A percentile compares a stretch with the other conserved stretches of the same genome.
These are phyloP conservation scores for Nomia melanderi DNA, from an alignment of 1,140 invertebrate genomes.

Conservation along the genomic window DNA sequence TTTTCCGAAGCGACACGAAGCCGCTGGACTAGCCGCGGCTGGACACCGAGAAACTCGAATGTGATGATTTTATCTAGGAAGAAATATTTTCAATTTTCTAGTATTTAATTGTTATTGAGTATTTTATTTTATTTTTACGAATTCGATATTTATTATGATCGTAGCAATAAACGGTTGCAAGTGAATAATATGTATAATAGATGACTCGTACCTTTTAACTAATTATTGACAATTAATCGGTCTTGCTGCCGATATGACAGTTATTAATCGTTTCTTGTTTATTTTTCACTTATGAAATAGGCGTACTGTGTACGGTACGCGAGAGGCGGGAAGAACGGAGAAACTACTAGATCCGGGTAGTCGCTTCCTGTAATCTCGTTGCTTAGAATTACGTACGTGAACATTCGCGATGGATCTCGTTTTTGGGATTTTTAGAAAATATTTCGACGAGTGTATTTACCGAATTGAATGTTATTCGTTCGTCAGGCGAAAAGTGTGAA, in stretches of 20 bases:
- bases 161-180: too few species aligned
- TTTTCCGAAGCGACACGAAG: background rate
- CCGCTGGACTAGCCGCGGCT: background rate
- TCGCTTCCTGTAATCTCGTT: constrained; percentile 4
- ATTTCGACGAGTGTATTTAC: too few species aligned
- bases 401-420: too few species aligned
- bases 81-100: too few species aligned
- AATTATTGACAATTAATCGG: too few species aligned
- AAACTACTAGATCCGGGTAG: constrained; percentile 5
- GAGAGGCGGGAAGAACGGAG: background rate
- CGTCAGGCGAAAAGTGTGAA: background rate
- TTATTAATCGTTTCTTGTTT: background rate
- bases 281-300: background rate
- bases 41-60: background rate
- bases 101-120: too few species aligned
- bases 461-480: background rate
- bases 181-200: too few species aligned
- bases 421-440: background rate
- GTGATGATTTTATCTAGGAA: too few species aligned
- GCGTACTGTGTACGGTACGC: background rate
- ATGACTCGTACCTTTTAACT: too few species aligned
- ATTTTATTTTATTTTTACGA: too few species aligned
- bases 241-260: background rate
- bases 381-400: background rate
- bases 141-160: too few species aligned